These are phyloP conservation scores for Nymphalis urticae DNA, from an alignment of 2,888 invertebrate genomes.

Conservation along the genomic window DNA sequence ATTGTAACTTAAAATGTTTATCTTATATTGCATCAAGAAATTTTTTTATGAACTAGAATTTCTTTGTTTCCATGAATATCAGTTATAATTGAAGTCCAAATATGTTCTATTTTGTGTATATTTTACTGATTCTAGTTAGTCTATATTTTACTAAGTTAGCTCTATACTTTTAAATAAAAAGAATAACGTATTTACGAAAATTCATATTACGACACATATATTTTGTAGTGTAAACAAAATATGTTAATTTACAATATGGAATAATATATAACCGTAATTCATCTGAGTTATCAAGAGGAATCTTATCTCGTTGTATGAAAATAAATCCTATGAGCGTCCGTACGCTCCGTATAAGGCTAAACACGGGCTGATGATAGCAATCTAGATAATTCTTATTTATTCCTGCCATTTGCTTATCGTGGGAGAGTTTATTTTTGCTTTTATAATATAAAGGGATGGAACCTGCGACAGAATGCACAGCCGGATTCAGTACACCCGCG, in stretches of 20 bases:
- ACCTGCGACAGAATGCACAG: slow-evolving; percentile 43
- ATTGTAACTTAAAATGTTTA: too few relatives aligned
- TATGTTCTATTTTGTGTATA: too few relatives aligned
- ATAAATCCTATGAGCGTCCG: slow-evolving; percentile 17
- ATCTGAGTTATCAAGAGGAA: slow-evolving; percentile 11
- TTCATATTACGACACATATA: too few relatives aligned
- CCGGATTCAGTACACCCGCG: slow-evolving; percentile 63
- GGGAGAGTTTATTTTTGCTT: slow-evolving; percentile 39
- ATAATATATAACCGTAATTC: slow-evolving; percentile 18
- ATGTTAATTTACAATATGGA: slow-evolving; percentile 18
- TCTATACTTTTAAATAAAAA: too few relatives aligned
- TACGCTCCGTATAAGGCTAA: slow-evolving; percentile 25
- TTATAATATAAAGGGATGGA: slow-evolving; percentile 37
- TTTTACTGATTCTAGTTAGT: too few relatives aligned
- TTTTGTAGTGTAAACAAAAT: slow-evolving; percentile 1
- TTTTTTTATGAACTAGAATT: too few relatives aligned
- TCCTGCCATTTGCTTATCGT: slow-evolving; percentile 38
- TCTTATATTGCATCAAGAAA: too few relatives aligned
- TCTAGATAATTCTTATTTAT: slow-evolving; percentile 39
- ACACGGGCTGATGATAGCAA: slow-evolving; percentile 33
- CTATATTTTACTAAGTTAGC: too few relatives aligned
- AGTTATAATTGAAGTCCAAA: too few relatives aligned
- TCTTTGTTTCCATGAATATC: too few relatives aligned
- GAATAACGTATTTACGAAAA: too few relatives aligned
- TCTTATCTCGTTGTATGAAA: slow-evolving; percentile 11